Evolutionary conservation across 2,888 invertebrate species (phyloP).

Genomic region (Agrotis puta): DNA sequence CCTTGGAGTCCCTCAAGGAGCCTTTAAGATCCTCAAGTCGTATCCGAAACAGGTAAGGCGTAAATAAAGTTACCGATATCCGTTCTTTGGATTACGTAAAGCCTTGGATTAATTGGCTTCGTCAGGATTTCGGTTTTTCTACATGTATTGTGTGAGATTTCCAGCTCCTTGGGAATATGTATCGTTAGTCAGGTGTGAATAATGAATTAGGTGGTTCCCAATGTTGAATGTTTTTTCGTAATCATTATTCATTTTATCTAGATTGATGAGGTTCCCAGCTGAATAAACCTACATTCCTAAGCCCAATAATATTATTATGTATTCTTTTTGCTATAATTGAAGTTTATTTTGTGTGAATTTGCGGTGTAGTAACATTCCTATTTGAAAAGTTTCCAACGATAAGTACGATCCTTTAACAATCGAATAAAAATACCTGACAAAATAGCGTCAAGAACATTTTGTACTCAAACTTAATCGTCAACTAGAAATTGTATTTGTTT

Average conservation of each 20-base stretch:
- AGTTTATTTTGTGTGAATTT: too few species aligned
- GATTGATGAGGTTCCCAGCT: background rate
- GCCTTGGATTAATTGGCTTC: conserved; percentile 58
- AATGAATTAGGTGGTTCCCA: conserved; percentile 18
- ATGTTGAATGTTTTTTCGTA: conserved; percentile 1
- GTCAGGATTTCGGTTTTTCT: conserved; percentile 33
- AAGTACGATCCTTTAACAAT: background rate
- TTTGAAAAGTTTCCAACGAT: conserved; percentile 1
- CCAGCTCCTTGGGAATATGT: conserved; percentile 24
- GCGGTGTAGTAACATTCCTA: background rate
- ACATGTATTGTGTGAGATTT: conserved; percentile 29
- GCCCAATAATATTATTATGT: background rate
- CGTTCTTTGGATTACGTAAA: conserved; percentile 47
- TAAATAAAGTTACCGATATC: conserved; percentile 63
- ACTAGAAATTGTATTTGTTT: conserved; percentile 50
- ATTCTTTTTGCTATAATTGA: too few species aligned
- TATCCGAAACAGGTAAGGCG: conserved; percentile 54
- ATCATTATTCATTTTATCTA: background rate
- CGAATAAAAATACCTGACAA: background rate
- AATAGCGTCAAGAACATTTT: conserved; percentile 24
- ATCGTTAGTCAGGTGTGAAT: conserved; percentile 17
- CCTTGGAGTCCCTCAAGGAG: conserved; percentile 35
- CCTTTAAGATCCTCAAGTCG: conserved; percentile 43
- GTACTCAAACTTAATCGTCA: conserved; percentile 24
- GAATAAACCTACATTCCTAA: background rate